Evolutionary conservation across 2,113 vertebrate species (phyloP).

Genomic region (Damaliscus lunatus): DNA sequence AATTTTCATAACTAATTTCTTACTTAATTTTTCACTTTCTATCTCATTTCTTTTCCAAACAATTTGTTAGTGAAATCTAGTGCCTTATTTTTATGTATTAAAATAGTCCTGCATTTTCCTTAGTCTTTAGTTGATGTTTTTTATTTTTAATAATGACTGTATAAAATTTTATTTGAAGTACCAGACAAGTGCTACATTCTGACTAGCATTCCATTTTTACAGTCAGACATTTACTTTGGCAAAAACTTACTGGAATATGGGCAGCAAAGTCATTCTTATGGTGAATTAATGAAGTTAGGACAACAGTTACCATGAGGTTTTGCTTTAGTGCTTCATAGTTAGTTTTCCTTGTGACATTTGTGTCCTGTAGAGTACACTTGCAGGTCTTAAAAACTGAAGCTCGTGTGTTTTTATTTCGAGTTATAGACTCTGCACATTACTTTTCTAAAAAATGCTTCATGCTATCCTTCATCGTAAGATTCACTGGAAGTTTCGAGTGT

Average conservation of each 20-base stretch:
- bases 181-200: not conserved
- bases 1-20: slow-evolving; percentile 17
- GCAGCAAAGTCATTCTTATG: not conserved
- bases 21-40: not conserved
- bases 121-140: slow-evolving; percentile 1
- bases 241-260: not conserved
- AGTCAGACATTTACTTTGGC: slow-evolving; percentile 1
- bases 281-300: not conserved
- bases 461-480: not conserved
- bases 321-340: not conserved
- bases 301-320: not conserved
- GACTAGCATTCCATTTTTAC: not conserved
- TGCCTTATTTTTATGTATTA: not conserved
- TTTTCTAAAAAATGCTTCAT: not conserved
- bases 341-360: not conserved
- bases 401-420: not conserved
- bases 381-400: not conserved
- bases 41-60: not conserved
- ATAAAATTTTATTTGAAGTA: slow-evolving; percentile 42
- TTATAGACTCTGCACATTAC: not conserved
- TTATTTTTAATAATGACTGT: slow-evolving; percentile 9
- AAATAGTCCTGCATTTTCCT: slow-evolving; percentile 35
- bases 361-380: not conserved
- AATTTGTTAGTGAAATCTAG: not conserved
- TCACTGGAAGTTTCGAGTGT: not conserved